Conservation (phyloP, 2,113 vertebrate genomes). For the Actenoides hombroni region DNA sequence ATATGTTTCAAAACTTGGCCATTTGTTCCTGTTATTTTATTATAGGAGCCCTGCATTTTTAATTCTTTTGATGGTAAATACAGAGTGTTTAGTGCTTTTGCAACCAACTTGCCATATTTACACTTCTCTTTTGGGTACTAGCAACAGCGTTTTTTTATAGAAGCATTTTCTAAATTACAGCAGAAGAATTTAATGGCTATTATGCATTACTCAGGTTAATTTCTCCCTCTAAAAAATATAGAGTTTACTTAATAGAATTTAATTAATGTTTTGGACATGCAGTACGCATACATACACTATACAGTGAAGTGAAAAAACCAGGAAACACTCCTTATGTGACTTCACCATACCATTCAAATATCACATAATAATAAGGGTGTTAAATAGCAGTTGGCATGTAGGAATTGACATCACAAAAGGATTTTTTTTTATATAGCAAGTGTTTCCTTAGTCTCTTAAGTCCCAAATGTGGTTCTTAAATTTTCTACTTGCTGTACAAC, state of each 20-base stretch:
- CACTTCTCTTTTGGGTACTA: background rate
- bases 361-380: background rate
- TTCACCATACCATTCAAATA: background rate
- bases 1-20: background rate
- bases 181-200: background rate
- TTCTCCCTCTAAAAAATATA: background rate
- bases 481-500: background rate
- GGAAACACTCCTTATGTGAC: background rate
- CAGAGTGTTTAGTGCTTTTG: background rate
- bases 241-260: background rate
- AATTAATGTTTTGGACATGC: background rate
- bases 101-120: background rate
- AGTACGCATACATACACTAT: background rate
- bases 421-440: background rate
- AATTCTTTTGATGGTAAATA: background rate
- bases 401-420: background rate
- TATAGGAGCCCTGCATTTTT: background rate
- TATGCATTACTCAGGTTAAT: background rate
- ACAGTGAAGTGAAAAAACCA: background rate
- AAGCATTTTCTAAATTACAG: background rate
- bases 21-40: background rate
- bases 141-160: background rate
- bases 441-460: background rate
- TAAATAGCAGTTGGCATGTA: background rate
- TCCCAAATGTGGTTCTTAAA: background rate